These are phyloP conservation scores for Amphimallon solstitiale DNA, from an alignment of 2,888 invertebrate genomes.

Conservation along the genomic window DNA sequence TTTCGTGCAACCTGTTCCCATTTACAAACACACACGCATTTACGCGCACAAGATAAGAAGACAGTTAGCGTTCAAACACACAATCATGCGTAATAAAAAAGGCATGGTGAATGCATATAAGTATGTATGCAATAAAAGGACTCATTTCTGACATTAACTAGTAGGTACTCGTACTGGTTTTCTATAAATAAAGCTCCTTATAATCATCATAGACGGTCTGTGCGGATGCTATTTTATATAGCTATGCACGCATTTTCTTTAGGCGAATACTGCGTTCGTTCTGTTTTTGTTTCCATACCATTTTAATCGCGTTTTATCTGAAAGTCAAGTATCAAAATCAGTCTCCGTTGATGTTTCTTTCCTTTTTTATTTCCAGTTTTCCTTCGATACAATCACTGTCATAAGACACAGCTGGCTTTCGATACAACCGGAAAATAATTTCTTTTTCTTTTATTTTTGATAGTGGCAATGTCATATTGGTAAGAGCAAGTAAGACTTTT, in stretches of 20 bases:
- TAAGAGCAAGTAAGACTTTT: too few species aligned
- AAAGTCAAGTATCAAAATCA: conserved; percentile 7
- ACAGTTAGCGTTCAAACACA: not conserved
- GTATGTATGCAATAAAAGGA: conserved; percentile 18
- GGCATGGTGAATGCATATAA: not conserved
- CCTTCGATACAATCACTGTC: not conserved
- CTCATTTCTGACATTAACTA: conserved; percentile 21
- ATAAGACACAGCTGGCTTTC: too few species aligned
- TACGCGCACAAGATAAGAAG: not conserved
- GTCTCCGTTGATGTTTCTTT: not conserved
- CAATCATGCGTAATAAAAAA: not conserved
- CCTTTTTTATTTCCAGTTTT: not conserved
- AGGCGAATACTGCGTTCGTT: conserved; percentile 4
- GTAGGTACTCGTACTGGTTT: conserved; percentile 19
- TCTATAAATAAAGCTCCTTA: conserved; percentile 35
- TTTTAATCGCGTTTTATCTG: conserved; percentile 16
- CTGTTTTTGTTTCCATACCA: conserved; percentile 11
- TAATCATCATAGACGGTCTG: conserved; percentile 19
- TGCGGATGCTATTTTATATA: conserved; percentile 12
- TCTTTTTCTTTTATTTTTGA: not conserved
- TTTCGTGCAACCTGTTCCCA: conserved; percentile 29
- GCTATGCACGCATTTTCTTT: conserved; percentile 3
- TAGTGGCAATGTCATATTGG: not conserved
- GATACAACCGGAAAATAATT: not conserved
- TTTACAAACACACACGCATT: conserved; percentile 5